phyloP scores from a whole-genome alignment of 2,797 vertebrate species.

The Amphiprion clarkii region DNA sequence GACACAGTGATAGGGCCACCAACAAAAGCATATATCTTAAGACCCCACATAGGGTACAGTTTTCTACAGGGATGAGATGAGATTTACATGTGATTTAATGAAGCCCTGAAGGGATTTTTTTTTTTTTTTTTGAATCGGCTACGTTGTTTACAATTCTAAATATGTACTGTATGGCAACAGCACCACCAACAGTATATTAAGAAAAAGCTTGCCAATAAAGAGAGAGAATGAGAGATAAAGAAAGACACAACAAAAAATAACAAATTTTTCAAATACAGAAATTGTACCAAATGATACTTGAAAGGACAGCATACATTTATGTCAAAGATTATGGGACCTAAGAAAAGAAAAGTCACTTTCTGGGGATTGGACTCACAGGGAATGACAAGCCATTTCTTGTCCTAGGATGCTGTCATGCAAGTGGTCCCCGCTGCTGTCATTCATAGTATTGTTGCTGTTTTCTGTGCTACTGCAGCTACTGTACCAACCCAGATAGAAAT shows the following conservation, averaged over 20 bases:
- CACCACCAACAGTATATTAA: slow-evolving; percentile 80
- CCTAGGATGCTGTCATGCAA: slow-evolving; percentile 38
- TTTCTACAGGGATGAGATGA: slow-evolving; percentile 38
- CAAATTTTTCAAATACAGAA: neutral
- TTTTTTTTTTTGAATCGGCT: slow-evolving; percentile 40
- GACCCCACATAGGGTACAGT: slow-evolving; percentile 26
- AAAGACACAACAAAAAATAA: slow-evolving; percentile 3
- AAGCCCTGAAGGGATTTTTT: slow-evolving; percentile 43
- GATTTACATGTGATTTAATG: slow-evolving; percentile 52
- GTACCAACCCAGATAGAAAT: slow-evolving; percentile 35
- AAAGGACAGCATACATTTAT: slow-evolving; percentile 11
- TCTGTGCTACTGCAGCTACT: slow-evolving; percentile 41
- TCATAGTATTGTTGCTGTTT: slow-evolving; percentile 34
- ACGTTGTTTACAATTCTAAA: slow-evolving; percentile 56
- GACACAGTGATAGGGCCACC: slow-evolving; percentile 42
- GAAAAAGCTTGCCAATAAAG: slow-evolving; percentile 48
- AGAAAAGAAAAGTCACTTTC: slow-evolving; percentile 29
- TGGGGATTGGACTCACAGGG: slow-evolving; percentile 27
- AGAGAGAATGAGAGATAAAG: slow-evolving; percentile 11
- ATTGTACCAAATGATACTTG: slow-evolving; percentile 3
- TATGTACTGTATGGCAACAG: slow-evolving; percentile 77
- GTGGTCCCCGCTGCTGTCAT: slow-evolving; percentile 41
- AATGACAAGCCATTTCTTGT: slow-evolving; percentile 53
- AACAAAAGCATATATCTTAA: slow-evolving; percentile 50
- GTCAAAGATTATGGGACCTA: slow-evolving; percentile 28